Evolutionary conservation across 2,113 vertebrate species (phyloP), one percentile per base, ranked within the genome.

Genomic region (Anthoscopus minutus): DNA sequence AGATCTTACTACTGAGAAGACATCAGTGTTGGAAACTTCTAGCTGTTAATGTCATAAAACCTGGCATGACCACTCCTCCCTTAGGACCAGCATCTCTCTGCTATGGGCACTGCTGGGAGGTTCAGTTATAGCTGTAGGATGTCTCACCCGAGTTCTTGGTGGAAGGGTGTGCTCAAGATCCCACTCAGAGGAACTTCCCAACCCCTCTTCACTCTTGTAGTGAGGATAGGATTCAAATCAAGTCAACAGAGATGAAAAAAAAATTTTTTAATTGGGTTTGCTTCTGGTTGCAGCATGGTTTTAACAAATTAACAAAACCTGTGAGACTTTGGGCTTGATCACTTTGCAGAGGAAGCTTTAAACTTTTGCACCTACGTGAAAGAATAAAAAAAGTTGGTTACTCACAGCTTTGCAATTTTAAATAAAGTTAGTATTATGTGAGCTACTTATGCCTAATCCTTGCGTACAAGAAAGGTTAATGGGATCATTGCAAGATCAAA

Each of bases 401-500:
- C 37, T 87, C 37, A 54, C 13, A 65, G 73, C 38, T 88, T 66
- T 88, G 48, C 48, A 66, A 15, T 81, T 93, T 95, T 86, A 79
- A 91, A 92, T 86, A 91, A 81, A 35, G 61, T 80, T 74, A 90
- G 69, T 71, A 69, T 94, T 95, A 92, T 91, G 28, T 56, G 78
- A 67, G 64, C 71, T 92, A 54, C 70, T 93, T 92, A 58, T 71
- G 62, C 77, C 70, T 88, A 77, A 93, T 95, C 87, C 94, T 94
- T 82, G 64, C 18, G 2, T 70, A 69, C 0, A 2, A 81, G n/a
- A 94, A 94, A 96, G 89, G 96, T 96, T 96, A 97, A 97, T 97
- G 96, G 92, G 94, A 96, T 95, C 90, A 80, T 30, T 73, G n/a
- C 65, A 83, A 87, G 91, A 94, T 91, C 92, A 94, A 95, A 88